These are phyloP conservation scores for Xyrauchen texanus DNA, from an alignment of 2,113 vertebrate species.

Conservation along the genomic window DNA sequence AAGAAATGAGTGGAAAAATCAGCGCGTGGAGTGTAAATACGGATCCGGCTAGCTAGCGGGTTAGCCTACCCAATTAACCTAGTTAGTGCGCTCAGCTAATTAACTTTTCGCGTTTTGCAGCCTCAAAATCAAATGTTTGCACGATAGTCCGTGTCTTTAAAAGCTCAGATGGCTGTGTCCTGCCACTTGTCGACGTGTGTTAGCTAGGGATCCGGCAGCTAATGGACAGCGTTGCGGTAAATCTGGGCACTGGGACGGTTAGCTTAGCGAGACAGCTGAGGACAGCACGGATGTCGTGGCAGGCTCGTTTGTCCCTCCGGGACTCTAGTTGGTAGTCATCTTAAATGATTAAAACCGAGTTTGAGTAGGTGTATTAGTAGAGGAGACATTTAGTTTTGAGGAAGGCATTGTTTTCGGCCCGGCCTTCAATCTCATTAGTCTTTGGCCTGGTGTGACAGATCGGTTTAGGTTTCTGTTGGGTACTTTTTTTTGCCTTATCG, in stretches of 20 bases:
- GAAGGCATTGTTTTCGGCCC: slow-evolving; percentile 9
- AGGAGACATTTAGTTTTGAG: neutral
- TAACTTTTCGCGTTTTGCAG: slow-evolving; percentile 4
- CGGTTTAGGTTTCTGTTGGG: neutral
- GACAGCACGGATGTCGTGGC: slow-evolving; percentile 58
- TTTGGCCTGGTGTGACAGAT: slow-evolving; percentile 27
- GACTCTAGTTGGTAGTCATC: slow-evolving; percentile 49
- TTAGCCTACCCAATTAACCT: slow-evolving; percentile 52
- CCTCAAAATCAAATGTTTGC: slow-evolving; percentile 7
- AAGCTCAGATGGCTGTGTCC: slow-evolving; percentile 22
- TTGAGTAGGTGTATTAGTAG: neutral
- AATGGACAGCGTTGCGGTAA: slow-evolving; percentile 60
- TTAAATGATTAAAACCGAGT: slow-evolving; percentile 20
- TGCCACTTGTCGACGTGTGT: slow-evolving; percentile 38
- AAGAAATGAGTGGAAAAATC: slow-evolving; percentile 43
- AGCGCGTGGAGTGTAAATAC: slow-evolving; percentile 50
- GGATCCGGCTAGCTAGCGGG: slow-evolving; percentile 52
- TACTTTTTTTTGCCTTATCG: neutral
- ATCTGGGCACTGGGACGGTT: slow-evolving; percentile 71
- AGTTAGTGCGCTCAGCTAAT: slow-evolving; percentile 40
- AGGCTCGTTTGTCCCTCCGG: slow-evolving; percentile 53
- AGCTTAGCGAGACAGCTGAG: slow-evolving; percentile 63
- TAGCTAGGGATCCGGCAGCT: slow-evolving; percentile 33
- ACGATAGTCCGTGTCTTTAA: neutral
- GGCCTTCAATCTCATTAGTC: slow-evolving; percentile 27